Base-by-base conservation (phyloP, 2,113 vertebrate species). In the Rhynchopsitta pachyrhyncha region DNA sequence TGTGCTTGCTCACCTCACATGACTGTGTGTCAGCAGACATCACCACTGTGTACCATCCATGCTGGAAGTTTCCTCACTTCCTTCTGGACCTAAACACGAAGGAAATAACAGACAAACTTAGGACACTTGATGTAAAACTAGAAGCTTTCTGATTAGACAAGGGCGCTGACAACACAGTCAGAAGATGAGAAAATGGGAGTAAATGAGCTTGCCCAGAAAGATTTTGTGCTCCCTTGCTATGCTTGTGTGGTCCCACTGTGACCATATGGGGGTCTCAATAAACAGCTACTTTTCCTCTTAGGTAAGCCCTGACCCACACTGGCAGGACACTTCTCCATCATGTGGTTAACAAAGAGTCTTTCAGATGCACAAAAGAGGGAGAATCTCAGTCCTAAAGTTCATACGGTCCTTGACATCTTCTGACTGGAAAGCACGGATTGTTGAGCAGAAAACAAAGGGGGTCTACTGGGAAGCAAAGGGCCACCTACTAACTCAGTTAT, bases 401-500 rank as follows among this genome's bases (percentile, higher is more conserved):
- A 35, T 60, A 46, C 5, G 8, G 39, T 73, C n/a, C 46, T 79
- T 59, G 78, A 42, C 41, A 49, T 88, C 23, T 89, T 94, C 66
- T 88, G 59, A 77, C 62, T 82, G 82, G 23, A 88, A 83, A 76
- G 67, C 42, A 31, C 15, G 41, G 75, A n/a, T 17, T 66, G 62
- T 52, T 67, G 67, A 88, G 62, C 44, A 71, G 62, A 79, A 91
- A 74, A 70, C 90, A 52, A 78, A 22, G 4, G 11, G 7, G 24
- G 24, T 39, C 80, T 91, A 55, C 35, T 31, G 68, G 60, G 87
- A 95, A 95, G 73, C 49, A 75, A 95, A 94, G 75, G 46, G 41
- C 55, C 10, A 4, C 49, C 67, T 50, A 89, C 82, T 80, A 77
- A 73, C 37, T 76, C 64, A 67, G 50, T 81, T 41, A 42, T 88